Evolutionary conservation across 2,888 invertebrate genomes (phyloP), one percentile per base, ranked within the genome.

Genomic region (Acanthosepion esculentum): DNA sequence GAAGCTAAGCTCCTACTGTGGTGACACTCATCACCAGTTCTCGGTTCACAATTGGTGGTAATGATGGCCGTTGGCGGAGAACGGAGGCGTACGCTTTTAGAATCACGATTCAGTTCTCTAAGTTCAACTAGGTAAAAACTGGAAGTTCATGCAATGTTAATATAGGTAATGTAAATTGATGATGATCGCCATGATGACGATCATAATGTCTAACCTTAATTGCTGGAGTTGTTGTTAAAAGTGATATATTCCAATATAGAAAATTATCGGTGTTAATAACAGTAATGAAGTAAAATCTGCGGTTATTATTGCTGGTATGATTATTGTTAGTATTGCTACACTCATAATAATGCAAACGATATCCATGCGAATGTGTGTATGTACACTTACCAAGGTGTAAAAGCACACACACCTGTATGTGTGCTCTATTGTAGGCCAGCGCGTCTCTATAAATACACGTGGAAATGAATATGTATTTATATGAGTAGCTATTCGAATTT

Each of bases 31-130:
- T 78, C 78, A 78, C n/a, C n/a, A 15, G 78, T n/a, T 78, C 78
- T 12, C n/a, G 12, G 78, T 78, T 78, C 78, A 78, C 78, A 78
- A 78, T 78, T 78, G 78, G 78, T 78, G 78, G 78, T 78, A 78
- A 78, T 78, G 78, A 78, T 78, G 78, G 78, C 78, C 78, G n/a
- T n/a, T 78, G 78, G 78, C 78, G n/a, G 78, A 33, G n/a, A n/a
- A 78, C 10, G 78, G 15, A 78, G n/a, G n/a, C n/a, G 78, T 78
- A 33, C 78, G 59, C 59, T 59, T 59, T 59, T 23, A 23, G 59
- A 59, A 59, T 59, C 59, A 59, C 59, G 15, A 78, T n/a, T 78
- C 78, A n/a, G 78, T 78, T 29, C 29, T 78, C 18, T 15, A 78
- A 78, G 78, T 78, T 78, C 78, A 78, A 78, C 78, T n/a, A 78